Percentiles rank a stretch among this genome's conserved stretches.
phyloP scores from a whole-genome alignment of 2,797 vertebrate species.

The Nyctalus aviator region DNA sequence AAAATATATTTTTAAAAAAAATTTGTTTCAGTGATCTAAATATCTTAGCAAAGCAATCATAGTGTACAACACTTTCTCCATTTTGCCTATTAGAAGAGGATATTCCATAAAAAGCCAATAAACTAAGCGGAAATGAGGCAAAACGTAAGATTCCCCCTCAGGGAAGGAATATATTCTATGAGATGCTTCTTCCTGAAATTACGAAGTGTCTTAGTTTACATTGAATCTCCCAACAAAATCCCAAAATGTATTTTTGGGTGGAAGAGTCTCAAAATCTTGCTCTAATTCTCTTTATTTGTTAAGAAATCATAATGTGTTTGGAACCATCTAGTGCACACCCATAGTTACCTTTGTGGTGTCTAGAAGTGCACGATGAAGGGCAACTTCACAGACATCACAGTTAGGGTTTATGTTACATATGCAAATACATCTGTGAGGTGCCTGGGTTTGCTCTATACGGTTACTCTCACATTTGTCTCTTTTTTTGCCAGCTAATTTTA shows the following conservation, averaged over 20 bases:
- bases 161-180: neutral
- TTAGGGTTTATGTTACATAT: neutral
- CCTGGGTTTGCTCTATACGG: neutral
- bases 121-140: neutral
- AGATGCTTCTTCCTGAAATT: constrained; percentile 1
- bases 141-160: neutral
- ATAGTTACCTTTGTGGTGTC: neutral
- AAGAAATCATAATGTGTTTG: neutral
- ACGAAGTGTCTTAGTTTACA: neutral
- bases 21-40: neutral
- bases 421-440: neutral
- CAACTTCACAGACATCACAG: neutral
- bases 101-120: neutral
- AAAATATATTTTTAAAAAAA: too few species aligned
- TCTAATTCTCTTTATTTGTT: neutral
- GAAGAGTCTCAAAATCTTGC: neutral
- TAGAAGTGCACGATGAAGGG: neutral
- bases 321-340: neutral
- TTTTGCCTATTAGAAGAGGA: neutral
- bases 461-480: neutral
- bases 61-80: neutral
- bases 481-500: neutral
- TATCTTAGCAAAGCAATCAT: neutral
- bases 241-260: neutral
- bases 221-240: neutral